Evolutionary conservation across 2,888 invertebrate genomes (phyloP), one percentile per base, ranked within the genome.

Genomic region (Leptinotarsa juncta): DNA sequence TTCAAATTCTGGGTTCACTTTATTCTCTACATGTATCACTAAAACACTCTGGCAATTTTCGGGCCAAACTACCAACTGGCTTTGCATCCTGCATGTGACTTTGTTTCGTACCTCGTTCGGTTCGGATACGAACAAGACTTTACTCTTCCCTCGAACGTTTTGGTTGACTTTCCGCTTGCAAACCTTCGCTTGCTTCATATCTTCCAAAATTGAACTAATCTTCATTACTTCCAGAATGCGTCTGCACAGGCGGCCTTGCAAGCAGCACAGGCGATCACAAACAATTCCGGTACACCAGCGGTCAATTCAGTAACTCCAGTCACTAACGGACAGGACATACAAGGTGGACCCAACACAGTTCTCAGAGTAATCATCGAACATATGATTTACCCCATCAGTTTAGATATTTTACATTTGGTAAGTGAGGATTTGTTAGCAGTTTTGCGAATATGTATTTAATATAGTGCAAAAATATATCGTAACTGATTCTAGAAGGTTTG

Each of bases 331-430:
- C 89, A 92, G 91, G 93, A 93, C 81, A 93, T 93, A 78, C 93
- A 96, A 89, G 97, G 97, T 83, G 97, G 97, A 75, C 96, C 97
- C 77, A 97, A 97, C 90, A 96, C 98, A 69, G 98, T 99, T 81
- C 93, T 99, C 82, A 93, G 99, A 82, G 98, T 99, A 83, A 98
- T 99, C 88, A 95, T 99, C 84, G 99, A 99, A 90, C 97, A 99
- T 90, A 96, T 99, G 94, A 91, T 99, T 84, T 99, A 99, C 89
- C 98, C 98, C 69, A 98, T 99, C 84, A 97, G 97, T 73, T 92
- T 99, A 86, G 99, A 99, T 89, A 96, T 98, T 79, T 93, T 99
- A 81, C 96, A 97, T 88, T 92, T 93, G 92, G 94, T 95, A 87
- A 88, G 89, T 84, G 32, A 32, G 32, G 32, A 32, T 32, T 32